Evolutionary conservation across 2,888 invertebrate genomes (phyloP).

Genomic region (Cerastis rubricosa): DNA sequence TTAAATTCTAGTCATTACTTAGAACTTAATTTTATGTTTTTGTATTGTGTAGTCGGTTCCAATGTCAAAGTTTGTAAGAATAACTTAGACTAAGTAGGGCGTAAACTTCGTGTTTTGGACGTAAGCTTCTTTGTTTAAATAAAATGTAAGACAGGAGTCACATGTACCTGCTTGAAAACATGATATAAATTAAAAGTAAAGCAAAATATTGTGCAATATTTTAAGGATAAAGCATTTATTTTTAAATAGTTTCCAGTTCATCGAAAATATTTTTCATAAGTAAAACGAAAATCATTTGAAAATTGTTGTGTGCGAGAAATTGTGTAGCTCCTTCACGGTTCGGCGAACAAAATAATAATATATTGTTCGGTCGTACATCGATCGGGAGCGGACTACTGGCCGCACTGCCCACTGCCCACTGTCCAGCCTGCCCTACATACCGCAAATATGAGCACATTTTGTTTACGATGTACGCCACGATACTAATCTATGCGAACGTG

Average conservation of each 20-base stretch:
- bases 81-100: slow-evolving; percentile 60
- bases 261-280: slow-evolving; percentile 75
- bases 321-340: slow-evolving; percentile 76
- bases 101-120: slow-evolving; percentile 41
- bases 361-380: slow-evolving; percentile 73
- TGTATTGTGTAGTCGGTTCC: slow-evolving; percentile 52
- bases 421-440: slow-evolving; percentile 64
- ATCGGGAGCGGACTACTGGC: slow-evolving; percentile 44
- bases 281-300: slow-evolving; percentile 79
- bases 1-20: slow-evolving; percentile 53
- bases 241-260: slow-evolving; percentile 68
- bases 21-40: slow-evolving; percentile 54
- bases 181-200: slow-evolving; percentile 31
- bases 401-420: slow-evolving; percentile 18
- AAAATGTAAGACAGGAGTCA: slow-evolving; percentile 73
- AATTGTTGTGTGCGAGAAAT: slow-evolving; percentile 80
- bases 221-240: slow-evolving; percentile 35
- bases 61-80: slow-evolving; percentile 58
- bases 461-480: slow-evolving; percentile 44
- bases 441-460: slow-evolving; percentile 59
- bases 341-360: slow-evolving; percentile 81
- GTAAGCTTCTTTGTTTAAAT: slow-evolving; percentile 43
- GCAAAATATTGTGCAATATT: slow-evolving; percentile 43
- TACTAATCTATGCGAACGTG: slow-evolving; percentile 38
- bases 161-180: slow-evolving; percentile 75